These are phyloP conservation scores for Apodemus sylvaticus DNA, from an alignment of 2,113 vertebrate genomes.

Conservation along the genomic window DNA sequence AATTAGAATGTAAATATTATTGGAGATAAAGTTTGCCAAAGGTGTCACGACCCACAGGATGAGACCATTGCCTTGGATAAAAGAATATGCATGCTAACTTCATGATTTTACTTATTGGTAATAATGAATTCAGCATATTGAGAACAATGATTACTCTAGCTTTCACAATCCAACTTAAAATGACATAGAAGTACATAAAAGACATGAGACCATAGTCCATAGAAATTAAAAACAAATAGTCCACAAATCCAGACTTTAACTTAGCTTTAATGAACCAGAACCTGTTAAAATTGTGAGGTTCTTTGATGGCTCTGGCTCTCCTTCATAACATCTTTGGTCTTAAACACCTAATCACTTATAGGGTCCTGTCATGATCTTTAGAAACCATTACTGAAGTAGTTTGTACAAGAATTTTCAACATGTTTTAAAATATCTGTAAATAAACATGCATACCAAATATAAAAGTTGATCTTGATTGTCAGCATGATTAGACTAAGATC, in stretches of 20 bases:
- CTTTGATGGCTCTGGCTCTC: neutral
- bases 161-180: neutral
- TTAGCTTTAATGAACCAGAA: neutral
- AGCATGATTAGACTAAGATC: neutral
- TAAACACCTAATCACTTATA: neutral
- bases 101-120: neutral
- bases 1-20: neutral
- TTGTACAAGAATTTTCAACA: neutral
- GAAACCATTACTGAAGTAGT: neutral
- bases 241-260: neutral
- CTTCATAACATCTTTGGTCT: neutral
- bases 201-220: neutral
- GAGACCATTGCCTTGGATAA: neutral
- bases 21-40: neutral
- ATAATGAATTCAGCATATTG: neutral
- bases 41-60: neutral
- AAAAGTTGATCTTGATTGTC: neutral
- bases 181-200: neutral
- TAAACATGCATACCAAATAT: neutral
- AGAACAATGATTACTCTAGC: neutral
- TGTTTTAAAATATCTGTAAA: neutral
- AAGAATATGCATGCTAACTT: neutral
- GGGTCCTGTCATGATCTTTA: neutral
- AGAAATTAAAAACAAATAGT: neutral
- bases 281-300: neutral